Evolutionary conservation across 2,113 vertebrate genomes (phyloP).

Genomic region (Dunckerocampus dactyliophorus): DNA sequence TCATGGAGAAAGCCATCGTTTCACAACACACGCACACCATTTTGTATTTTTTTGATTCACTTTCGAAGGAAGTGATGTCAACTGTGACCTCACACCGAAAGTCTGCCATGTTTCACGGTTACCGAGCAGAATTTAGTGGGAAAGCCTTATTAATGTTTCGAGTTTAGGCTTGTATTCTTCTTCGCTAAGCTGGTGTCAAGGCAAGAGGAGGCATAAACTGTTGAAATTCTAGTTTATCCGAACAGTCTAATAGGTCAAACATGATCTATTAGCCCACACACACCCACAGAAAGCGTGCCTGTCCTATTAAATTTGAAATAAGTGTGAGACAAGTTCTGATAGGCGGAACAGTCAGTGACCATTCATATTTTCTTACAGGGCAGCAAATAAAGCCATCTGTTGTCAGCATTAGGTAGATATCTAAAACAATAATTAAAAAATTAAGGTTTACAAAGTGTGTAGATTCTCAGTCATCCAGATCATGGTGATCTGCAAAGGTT

Average conservation of each 20-base stretch:
- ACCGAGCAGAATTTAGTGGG: not conserved
- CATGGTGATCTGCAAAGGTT: too few species aligned
- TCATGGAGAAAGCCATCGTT: not conserved
- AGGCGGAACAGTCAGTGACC: constrained; percentile 41
- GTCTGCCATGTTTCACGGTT: constrained; percentile 5
- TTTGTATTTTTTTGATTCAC: constrained; percentile 3
- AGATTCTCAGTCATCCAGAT: too few species aligned
- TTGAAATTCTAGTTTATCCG: constrained; percentile 8
- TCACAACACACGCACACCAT: not conserved
- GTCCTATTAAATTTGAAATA: not conserved
- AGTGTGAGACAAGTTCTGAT: constrained; percentile 39
- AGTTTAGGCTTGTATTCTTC: constrained; percentile 29
- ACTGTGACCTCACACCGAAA: constrained; percentile 11
- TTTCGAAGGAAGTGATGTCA: constrained; percentile 19
- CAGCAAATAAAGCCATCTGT: not conserved
- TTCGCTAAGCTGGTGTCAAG: constrained; percentile 16
- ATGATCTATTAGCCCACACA: not conserved
- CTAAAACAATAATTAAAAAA: not conserved
- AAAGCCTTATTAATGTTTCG: not conserved
- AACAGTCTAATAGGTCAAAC: not conserved
- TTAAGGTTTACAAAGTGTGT: constrained; percentile 7
- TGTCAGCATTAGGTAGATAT: not conserved
- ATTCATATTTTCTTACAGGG: not conserved
- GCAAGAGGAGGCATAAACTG: not conserved
- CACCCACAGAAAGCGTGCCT: not conserved